Conservation (phyloP, 1,140 invertebrate species). For the Gerris buenoi region DNA sequence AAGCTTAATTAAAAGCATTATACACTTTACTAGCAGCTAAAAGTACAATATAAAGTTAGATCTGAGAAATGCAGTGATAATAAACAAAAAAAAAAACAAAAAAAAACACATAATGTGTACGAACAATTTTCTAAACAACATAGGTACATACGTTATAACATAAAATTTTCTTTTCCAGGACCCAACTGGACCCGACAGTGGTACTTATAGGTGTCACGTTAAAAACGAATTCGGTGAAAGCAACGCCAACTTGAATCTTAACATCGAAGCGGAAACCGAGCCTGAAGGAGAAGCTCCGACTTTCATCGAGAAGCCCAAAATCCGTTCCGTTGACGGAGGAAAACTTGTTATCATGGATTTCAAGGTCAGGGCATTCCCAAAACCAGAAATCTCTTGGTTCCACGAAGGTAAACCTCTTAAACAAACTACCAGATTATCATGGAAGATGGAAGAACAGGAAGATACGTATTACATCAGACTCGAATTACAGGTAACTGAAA, state of each 20-base stretch:
- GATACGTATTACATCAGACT: slow-evolving; percentile 80
- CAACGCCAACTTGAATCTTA: slow-evolving; percentile 94
- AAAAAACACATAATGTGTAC: neutral
- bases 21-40: too few species aligned
- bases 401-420: slow-evolving; percentile 60
- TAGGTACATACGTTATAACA: too few species aligned
- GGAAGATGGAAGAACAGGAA: slow-evolving; percentile 54
- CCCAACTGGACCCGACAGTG: slow-evolving; percentile 84
- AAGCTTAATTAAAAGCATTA: too few species aligned
- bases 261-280: slow-evolving; percentile 88
- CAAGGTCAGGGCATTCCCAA: slow-evolving; percentile 82
- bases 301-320: slow-evolving; percentile 94
- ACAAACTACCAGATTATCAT: slow-evolving; percentile 62
- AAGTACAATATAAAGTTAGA: too few species aligned
- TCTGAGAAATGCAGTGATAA: too few species aligned
- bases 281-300: slow-evolving; percentile 86
- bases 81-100: too few species aligned
- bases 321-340: slow-evolving; percentile 84
- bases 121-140: neutral
- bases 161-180: slow-evolving; percentile 50
- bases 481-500: slow-evolving; percentile 64
- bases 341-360: slow-evolving; percentile 97
- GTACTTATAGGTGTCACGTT: slow-evolving; percentile 92
- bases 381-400: slow-evolving; percentile 87
- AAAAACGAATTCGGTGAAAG: slow-evolving; percentile 94